Evolutionary conservation across 2,888 invertebrate species (phyloP).

Genomic region (Cephus spinipes): DNA sequence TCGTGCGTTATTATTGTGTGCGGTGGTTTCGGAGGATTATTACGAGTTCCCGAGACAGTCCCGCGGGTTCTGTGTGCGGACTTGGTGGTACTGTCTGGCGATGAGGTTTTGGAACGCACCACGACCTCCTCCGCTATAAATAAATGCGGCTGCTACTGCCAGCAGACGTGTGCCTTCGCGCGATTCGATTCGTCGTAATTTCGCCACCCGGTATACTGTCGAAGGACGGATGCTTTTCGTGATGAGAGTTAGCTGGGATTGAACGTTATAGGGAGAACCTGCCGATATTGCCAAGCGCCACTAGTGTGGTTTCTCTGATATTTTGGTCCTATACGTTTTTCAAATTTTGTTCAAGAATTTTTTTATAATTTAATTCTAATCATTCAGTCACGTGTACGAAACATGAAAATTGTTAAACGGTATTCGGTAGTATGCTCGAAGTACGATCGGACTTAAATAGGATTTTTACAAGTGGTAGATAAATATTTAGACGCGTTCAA

Average conservation of each 20-base stretch:
- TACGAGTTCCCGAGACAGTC: slow-evolving; percentile 14
- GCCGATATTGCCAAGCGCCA: background rate
- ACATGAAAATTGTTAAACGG: slow-evolving; percentile 42
- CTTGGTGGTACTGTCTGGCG: slow-evolving; percentile 49
- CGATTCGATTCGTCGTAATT: slow-evolving; percentile 49
- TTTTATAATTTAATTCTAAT: background rate
- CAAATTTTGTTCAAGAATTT: background rate
- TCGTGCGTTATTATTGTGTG: background rate
- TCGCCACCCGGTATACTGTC: slow-evolving; percentile 13
- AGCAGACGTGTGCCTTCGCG: slow-evolving; percentile 45
- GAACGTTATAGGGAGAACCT: background rate
- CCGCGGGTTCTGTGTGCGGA: slow-evolving; percentile 25
- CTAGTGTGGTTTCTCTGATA: background rate
- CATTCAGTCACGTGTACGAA: slow-evolving; percentile 24
- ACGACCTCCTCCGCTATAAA: slow-evolving; percentile 65
- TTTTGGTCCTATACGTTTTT: background rate
- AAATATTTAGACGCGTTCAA: background rate
- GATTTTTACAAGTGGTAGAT: background rate
- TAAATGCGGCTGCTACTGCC: slow-evolving; percentile 57
- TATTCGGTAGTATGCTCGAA: slow-evolving; percentile 3
- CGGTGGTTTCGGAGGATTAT: background rate
- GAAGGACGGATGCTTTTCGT: background rate
- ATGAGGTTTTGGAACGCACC: slow-evolving; percentile 62
- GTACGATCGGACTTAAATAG: background rate
- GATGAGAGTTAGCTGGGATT: slow-evolving; percentile 1